Percentiles rank a stretch among this genome's conserved stretches.
Evolutionary conservation across 2,113 vertebrate species (phyloP).

Genomic region (Pardalotus punctatus): DNA sequence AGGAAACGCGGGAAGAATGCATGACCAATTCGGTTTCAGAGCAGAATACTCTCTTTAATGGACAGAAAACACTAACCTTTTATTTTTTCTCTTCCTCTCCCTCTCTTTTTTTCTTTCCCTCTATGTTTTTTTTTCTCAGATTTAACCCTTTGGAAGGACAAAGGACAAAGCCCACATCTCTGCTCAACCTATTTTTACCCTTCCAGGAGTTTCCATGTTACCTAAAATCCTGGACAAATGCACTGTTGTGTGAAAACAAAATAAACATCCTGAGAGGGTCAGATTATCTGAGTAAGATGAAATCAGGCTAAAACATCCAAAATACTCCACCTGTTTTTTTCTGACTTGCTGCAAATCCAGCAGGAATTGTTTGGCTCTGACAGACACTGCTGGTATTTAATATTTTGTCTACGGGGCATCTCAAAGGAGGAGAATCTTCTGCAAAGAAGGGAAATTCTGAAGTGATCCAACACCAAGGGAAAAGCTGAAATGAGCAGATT

Average conservation of each 20-base stretch:
- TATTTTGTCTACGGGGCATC: not conserved
- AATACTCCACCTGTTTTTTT: not conserved
- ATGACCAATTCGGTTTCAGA: conserved; percentile 82
- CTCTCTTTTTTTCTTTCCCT: not conserved
- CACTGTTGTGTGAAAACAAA: not conserved
- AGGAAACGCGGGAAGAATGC: conserved; percentile 83
- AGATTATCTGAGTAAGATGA: not conserved
- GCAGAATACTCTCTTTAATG: conserved; percentile 80
- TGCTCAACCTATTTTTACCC: not conserved
- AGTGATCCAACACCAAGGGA: not conserved
- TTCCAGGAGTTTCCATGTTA: not conserved
- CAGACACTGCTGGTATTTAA: accelerated
- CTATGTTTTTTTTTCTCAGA: not conserved
- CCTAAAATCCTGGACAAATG: not conserved
- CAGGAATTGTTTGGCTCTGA: not conserved
- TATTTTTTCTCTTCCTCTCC: conserved; percentile 61
- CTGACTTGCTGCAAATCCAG: not conserved
- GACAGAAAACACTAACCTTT: conserved; percentile 84
- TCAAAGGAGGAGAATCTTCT: not conserved
- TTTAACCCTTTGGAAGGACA: conserved; percentile 73
- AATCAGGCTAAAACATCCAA: not conserved
- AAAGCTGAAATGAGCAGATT: not conserved
- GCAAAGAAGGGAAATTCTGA: not conserved
- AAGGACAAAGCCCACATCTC: conserved; percentile 14
- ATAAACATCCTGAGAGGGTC: not conserved